Percentiles rank a stretch among this genome's conserved stretches.
phyloP scores from a whole-genome alignment of 2,888 invertebrate genomes.

The Thymelicus lineola region DNA sequence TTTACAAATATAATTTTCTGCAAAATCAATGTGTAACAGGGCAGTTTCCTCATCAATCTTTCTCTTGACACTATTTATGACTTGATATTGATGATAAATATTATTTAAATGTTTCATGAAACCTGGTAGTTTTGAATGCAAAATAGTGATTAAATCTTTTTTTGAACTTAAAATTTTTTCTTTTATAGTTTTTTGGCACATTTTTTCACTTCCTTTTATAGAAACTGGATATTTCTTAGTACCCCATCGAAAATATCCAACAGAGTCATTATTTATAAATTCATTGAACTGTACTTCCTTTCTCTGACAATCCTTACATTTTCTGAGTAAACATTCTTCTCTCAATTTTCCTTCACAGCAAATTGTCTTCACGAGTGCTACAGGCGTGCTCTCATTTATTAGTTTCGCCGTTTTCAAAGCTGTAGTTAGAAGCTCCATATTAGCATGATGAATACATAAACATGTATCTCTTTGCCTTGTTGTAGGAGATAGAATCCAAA shows the following conservation, averaged over 20 bases:
- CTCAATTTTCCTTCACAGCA: constrained; percentile 5
- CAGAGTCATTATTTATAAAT: constrained; percentile 8
- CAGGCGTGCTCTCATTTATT: no score
- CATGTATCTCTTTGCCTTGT: constrained; percentile 3
- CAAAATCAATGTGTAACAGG: not conserved
- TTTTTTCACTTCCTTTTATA: not conserved
- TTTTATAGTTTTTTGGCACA: not conserved
- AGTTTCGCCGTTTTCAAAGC: no score
- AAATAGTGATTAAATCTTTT: not conserved
- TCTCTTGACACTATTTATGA: not conserved
- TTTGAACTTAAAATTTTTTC: not conserved
- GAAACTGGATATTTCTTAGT: constrained; percentile 8
- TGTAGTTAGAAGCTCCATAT: not conserved
- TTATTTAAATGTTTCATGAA: not conserved
- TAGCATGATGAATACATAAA: constrained; percentile 8
- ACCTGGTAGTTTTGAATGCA: not conserved
- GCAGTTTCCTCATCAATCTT: not conserved
- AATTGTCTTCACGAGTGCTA: not conserved
- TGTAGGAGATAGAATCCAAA: no score
- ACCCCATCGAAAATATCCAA: constrained; percentile 15
- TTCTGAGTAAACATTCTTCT: constrained; percentile 1
- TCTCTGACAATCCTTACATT: constrained; percentile 17
- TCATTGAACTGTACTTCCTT: constrained; percentile 15
- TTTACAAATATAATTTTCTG: constrained; percentile 16
- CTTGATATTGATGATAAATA: not conserved